Evolutionary conservation across 2,113 vertebrate species (phyloP).

Genomic region (Thalassarche chlororhynchos): DNA sequence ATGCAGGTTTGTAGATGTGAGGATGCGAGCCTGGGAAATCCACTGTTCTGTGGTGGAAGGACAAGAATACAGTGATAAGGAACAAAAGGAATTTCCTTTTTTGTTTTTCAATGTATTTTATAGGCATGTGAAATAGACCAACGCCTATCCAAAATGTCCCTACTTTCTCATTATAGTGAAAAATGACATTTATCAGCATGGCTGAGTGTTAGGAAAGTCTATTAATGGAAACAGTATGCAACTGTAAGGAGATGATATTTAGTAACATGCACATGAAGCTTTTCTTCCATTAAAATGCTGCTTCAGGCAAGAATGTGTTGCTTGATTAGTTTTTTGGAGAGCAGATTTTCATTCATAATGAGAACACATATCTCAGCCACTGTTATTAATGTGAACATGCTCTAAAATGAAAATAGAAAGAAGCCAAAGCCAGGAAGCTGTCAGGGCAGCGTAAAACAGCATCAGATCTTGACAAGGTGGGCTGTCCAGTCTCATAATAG

Average conservation of each 20-base stretch:
- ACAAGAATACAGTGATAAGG: neutral
- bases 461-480: neutral
- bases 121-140: neutral
- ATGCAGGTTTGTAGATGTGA: neutral
- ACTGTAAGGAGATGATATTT: constrained; percentile 6
- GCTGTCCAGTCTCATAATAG: neutral
- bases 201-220: neutral
- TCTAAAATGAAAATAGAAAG: neutral
- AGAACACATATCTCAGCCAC: neutral
- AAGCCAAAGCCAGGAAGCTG: neutral
- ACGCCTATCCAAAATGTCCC: neutral
- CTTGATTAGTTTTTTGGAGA: constrained; percentile 49
- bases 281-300: constrained; percentile 28
- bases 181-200: constrained; percentile 1
- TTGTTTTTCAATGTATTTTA: neutral
- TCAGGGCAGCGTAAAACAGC: neutral
- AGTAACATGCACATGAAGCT: neutral
- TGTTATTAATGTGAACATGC: neutral
- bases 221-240: neutral
- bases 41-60: neutral
- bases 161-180: neutral
- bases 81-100: neutral
- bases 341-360: constrained; percentile 49
- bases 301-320: constrained; percentile 1
- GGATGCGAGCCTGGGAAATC: neutral